phyloP scores from a whole-genome alignment of 2,797 vertebrate genomes.

The Rhinoraja longicauda region DNA sequence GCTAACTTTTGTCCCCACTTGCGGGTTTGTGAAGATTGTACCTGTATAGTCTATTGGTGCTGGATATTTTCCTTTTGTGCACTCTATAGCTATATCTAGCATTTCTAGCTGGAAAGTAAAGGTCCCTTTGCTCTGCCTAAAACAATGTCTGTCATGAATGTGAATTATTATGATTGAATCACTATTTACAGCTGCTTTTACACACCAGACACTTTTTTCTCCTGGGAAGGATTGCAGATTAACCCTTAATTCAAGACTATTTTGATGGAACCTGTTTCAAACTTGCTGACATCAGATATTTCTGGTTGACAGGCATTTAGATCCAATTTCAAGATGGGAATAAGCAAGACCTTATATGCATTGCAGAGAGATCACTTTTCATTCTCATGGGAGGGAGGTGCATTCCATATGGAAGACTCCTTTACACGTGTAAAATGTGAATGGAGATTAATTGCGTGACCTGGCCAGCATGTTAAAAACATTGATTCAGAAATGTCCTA shows the following conservation, averaged over 20 bases:
- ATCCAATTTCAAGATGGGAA: slow-evolving; percentile 27
- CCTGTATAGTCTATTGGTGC: background rate
- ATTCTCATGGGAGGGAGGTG: background rate
- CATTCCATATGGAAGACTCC: background rate
- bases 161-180: background rate
- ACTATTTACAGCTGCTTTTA: background rate
- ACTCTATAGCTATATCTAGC: background rate
- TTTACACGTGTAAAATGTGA: background rate
- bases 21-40: background rate
- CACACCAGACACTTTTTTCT: background rate
- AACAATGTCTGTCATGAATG: background rate
- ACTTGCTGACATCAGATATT: background rate
- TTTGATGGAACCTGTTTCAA: background rate
- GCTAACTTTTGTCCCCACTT: background rate
- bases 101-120: background rate
- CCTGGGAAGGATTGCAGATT: background rate
- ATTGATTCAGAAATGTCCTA: background rate
- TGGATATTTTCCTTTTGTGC: background rate
- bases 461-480: background rate
- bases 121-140: background rate
- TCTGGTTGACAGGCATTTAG: background rate
- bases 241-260: background rate
- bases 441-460: background rate
- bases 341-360: too few relatives aligned
- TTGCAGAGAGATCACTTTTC: background rate